Evolutionary conservation across 2,888 invertebrate genomes (phyloP), one percentile per base, ranked within the genome.

Genomic region (Branchipolynoe longqiensis): DNA sequence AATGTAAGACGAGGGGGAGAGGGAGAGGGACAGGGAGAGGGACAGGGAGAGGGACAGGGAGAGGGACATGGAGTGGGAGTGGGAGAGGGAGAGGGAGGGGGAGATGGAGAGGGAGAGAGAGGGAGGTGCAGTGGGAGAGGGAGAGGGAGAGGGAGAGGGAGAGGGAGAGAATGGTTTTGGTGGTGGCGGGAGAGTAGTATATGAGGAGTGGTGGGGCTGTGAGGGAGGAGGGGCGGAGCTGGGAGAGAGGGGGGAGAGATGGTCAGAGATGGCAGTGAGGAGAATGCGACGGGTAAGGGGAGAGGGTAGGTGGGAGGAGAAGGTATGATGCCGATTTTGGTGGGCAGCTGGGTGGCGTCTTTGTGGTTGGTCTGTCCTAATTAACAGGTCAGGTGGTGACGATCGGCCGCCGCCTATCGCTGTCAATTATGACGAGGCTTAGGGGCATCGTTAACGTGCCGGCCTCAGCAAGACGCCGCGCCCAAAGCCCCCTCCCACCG

Each of bases 371-470:
- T 78, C 28, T 54, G 54, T 41, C 31, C 78, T 48, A 40, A 78
- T 78, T 78, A 78, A 78, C 78, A 78, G 78, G 78, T 78, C 78
- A 78, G 78, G 25, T 22, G 48, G 78, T 41, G 78, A 54, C 69
- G 69, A 69, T 69, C 69, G 33, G n/a, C 33, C 36, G 1, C 78
- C 33, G 41, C 12, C 41, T 78, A 78, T 78, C 78, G 48, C 48
- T 78, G 78, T 31, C 69, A 69, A 69, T 48, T 78, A 48, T 78
- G 78, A 78, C 78, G 31, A 31, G 33, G 48, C 78, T 78, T 41
- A 48, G 28, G 78, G 78, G 78, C 78, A 78, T 78, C 25, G 78
- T 78, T 78, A 78, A 8, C 14, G 41, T 1, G 28, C 48, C 22
- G 3, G 6, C 38, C 41, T 28, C 69, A 48, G 2, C 33, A 54